These are phyloP conservation scores for Spilarctia lutea DNA, from an alignment of 2,888 invertebrate species.

Conservation along the genomic window DNA sequence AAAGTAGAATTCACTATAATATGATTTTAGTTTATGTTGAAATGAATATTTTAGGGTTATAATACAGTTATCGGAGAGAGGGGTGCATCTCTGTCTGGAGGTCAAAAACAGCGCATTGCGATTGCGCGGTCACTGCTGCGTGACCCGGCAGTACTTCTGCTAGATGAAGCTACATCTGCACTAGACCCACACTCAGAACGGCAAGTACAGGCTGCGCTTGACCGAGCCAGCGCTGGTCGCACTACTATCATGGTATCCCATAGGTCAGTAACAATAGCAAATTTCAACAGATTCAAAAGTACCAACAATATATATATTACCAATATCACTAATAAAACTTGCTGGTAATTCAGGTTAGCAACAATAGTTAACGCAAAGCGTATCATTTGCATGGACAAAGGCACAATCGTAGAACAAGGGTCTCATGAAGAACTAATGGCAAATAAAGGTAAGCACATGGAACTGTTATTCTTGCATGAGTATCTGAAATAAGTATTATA, in stretches of 20 bases:
- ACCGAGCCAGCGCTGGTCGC: constrained; percentile 89
- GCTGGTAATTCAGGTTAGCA: constrained; percentile 82
- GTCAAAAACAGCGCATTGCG: constrained; percentile 94
- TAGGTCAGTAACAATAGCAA: constrained; percentile 62
- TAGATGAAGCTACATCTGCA: constrained; percentile 95
- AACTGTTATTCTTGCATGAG: not conserved
- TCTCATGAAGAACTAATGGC: constrained; percentile 91
- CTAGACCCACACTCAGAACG: constrained; percentile 93
- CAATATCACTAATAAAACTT: not conserved
- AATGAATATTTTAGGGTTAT: constrained; percentile 85
- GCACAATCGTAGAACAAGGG: constrained; percentile 90
- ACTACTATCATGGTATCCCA: constrained; percentile 92
- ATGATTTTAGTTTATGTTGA: not conserved
- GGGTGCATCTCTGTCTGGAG: constrained; percentile 93
- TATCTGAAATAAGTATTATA: not conserved
- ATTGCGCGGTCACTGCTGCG: constrained; percentile 93
- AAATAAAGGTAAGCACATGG: constrained; percentile 80
- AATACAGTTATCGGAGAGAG: constrained; percentile 93
- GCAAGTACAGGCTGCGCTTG: constrained; percentile 92
- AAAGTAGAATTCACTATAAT: not conserved
- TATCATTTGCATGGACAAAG: constrained; percentile 91
- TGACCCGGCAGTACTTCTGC: constrained; percentile 90
- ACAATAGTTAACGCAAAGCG: constrained; percentile 90
- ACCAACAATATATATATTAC: not conserved
- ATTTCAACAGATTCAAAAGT: not conserved